Evolutionary conservation across 92 coral and sea anemone species (phyloP).

Genomic region (Heliopora coerulea): DNA sequence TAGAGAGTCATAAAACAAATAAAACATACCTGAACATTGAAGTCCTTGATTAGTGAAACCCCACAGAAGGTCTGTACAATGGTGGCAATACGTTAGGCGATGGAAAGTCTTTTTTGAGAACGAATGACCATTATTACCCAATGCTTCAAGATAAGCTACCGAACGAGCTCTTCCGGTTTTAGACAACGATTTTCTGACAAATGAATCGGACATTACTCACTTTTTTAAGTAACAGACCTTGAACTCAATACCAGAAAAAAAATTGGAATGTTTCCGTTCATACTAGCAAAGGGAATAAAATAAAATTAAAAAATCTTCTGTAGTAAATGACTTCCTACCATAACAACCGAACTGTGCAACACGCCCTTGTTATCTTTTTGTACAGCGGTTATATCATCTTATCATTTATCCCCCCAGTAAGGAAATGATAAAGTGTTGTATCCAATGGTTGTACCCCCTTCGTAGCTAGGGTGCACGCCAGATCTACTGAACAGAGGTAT

Average conservation of each 20-base stretch:
- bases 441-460: too few species aligned
- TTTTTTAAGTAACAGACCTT: not conserved
- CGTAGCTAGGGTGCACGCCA: too few species aligned
- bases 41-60: constrained; percentile 91
- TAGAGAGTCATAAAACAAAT: not conserved
- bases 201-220: not conserved
- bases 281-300: not conserved
- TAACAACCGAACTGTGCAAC: too few species aligned
- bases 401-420: too few species aligned
- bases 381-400: too few species aligned
- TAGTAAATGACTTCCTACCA: too few species aligned
- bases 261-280: not conserved
- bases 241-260: not conserved
- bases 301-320: too few species aligned
- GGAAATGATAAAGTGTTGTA: too few species aligned
- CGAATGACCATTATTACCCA: constrained; percentile 95
- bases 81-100: constrained; percentile 89
- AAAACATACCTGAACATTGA: constrained; percentile 77
- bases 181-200: constrained; percentile 3
- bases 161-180: constrained; percentile 26
- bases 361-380: too few species aligned
- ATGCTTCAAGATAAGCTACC: constrained; percentile 56
- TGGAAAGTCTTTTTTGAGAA: constrained; percentile 74
- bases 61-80: constrained; percentile 93
- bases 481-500: too few species aligned